These are phyloP conservation scores for Drosophila mimica DNA, from an alignment of 2,888 invertebrate genomes.

Conservation along the genomic window DNA sequence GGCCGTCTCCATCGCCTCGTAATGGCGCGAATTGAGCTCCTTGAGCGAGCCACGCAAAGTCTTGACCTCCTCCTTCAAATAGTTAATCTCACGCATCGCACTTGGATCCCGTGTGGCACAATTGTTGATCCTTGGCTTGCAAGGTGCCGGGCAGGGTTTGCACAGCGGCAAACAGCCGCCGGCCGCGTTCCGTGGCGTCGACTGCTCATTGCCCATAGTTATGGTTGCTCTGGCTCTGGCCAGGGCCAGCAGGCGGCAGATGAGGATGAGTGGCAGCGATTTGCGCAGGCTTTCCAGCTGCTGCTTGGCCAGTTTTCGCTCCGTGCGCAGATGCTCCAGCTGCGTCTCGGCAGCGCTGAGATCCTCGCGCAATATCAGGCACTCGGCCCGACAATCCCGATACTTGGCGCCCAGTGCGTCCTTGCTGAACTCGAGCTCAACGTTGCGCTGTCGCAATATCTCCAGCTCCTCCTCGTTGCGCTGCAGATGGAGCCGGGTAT, in stretches of 20 bases:
- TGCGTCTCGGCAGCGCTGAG: constrained; percentile 82
- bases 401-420: constrained; percentile 87
- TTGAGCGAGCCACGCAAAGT: constrained; percentile 84
- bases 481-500: constrained; percentile 86
- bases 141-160: background rate
- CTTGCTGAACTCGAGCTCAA: constrained; percentile 87
- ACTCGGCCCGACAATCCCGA: constrained; percentile 85
- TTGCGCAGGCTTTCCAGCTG: constrained; percentile 79
- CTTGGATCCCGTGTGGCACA: constrained; percentile 3
- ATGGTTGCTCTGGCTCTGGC: constrained; percentile 25
- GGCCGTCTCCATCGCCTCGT: constrained; percentile 90
- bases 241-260: constrained; percentile 61
- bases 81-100: constrained; percentile 51
- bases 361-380: constrained; percentile 82
- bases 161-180: constrained; percentile 16
- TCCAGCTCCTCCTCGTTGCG: constrained; percentile 88
- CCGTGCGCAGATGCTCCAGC: constrained; percentile 80
- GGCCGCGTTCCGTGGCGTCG: constrained; percentile 26
- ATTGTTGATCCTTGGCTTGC: background rate
- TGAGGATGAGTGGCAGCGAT: constrained; percentile 74
- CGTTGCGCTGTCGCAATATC: constrained; percentile 85
- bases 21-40: constrained; percentile 88
- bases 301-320: constrained; percentile 83
- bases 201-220: constrained; percentile 63
- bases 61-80: constrained; percentile 81